Conservation (phyloP, 2,113 vertebrate genomes). For the Sinocyclocheilus rhinocerous region DNA sequence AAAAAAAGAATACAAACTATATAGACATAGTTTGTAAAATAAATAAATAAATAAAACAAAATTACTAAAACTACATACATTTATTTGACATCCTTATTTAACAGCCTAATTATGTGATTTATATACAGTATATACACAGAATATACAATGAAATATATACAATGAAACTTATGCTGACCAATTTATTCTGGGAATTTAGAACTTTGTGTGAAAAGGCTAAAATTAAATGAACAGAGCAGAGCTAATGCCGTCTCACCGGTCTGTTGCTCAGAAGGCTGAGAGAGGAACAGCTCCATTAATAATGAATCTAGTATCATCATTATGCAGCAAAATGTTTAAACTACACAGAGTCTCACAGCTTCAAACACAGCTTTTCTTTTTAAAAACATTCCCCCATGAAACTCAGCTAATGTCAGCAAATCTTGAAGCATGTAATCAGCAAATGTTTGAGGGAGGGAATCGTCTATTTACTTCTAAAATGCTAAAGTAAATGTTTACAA, state of each 20-base stretch:
- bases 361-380: constrained; percentile 28
- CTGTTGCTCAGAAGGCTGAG: constrained; percentile 62
- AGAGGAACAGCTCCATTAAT: constrained; percentile 82
- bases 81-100: too few species aligned
- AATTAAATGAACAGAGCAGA: neutral
- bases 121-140: too few species aligned
- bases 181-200: neutral
- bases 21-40: too few species aligned
- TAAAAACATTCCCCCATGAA: neutral
- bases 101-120: too few species aligned
- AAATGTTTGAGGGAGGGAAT: neutral
- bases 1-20: too few species aligned
- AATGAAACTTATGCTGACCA: neutral
- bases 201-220: neutral
- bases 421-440: neutral
- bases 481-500: neutral
- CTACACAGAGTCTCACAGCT: constrained; percentile 24
- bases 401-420: neutral
- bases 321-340: constrained; percentile 76
- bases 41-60: too few species aligned
- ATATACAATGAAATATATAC: too few species aligned
- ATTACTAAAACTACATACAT: too few species aligned
- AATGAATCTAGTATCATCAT: constrained; percentile 90
- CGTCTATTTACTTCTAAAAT: neutral
- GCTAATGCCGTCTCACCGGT: neutral